Evolutionary conservation across 2,113 vertebrate genomes (phyloP).

Genomic region (Lepus europaeus): DNA sequence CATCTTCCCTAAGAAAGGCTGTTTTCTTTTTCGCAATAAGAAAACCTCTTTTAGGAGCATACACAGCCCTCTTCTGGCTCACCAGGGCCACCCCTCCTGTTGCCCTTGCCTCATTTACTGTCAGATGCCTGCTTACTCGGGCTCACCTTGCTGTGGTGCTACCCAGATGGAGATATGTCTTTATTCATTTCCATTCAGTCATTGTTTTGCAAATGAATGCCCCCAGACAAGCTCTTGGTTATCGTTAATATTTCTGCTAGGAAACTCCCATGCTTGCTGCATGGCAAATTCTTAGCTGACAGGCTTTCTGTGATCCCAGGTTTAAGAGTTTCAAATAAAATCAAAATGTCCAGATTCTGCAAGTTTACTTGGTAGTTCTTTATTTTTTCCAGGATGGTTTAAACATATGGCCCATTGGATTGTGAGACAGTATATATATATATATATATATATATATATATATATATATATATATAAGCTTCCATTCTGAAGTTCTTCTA

Average conservation of each 20-base stretch:
- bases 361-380: not conserved
- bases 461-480: not conserved
- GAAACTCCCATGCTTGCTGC: not conserved
- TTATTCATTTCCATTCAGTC: not conserved
- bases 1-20: slow-evolving; percentile 61
- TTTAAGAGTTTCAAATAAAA: not conserved
- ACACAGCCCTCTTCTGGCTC: slow-evolving; percentile 48
- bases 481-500: not conserved
- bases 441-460: not conserved
- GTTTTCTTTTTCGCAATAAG: slow-evolving; percentile 60
- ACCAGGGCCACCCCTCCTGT: not conserved
- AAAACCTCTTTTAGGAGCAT: slow-evolving; percentile 50
- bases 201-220: not conserved
- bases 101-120: not conserved
- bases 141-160: not conserved
- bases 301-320: not conserved
- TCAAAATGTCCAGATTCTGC: not conserved
- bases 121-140: not conserved
- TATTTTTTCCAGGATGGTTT: not conserved
- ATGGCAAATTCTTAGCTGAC: not conserved
- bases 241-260: not conserved
- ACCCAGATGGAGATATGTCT: not conserved
- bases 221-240: not conserved
- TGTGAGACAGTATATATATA: not conserved
- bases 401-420: not conserved